Evolutionary conservation across 2,888 invertebrate genomes (phyloP), one percentile per base, ranked within the genome.

Genomic region (Coronaproctus castanopsis): DNA sequence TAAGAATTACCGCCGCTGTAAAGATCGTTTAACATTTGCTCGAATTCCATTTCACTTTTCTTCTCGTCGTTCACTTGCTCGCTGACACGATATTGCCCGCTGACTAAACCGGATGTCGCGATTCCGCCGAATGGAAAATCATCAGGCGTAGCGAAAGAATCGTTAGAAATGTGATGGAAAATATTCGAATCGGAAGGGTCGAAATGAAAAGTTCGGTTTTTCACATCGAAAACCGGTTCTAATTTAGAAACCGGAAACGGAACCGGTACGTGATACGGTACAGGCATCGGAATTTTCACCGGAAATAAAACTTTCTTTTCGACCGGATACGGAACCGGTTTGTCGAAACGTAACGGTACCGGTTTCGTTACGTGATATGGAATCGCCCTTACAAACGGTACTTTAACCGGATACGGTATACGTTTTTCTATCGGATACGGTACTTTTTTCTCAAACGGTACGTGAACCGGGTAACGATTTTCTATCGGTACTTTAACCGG

Each of bases 381-480:
- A 55, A 81, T 78, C 8, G 84, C 84, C 65, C 77, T 71, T 68
- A 85, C 85, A 8, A 83, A 79, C 62, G 78, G 79, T 1, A 85
- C 81, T 68, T 85, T 81, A 23, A 83, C 81, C 59, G 83, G 82
- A 55, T 81, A 79, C 52, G 79, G 82, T 61, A 86, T 79, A 61
- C 78, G 79, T 1, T 85, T 81, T 69, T 85, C 81, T 22, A 83
- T 81, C 59, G 83, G 82, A 57, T 81, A 79, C 55, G 79, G 82
- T 60, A 86, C 78, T 66, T 80, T 81, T 71, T 70, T 80, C 70
- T 79, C 80, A 2, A 85, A 80, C 19, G 64, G 65, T 49, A 65
- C 64, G 57, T 62, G 61, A 10, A 57, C 61, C 52, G 57, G 59
- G 50, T 58, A 61, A n/a, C 56, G 62, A 14, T 55, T 52, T 54